phyloP scores from a whole-genome alignment of 2,888 invertebrate species.

The Yponomeuta malinellus region DNA sequence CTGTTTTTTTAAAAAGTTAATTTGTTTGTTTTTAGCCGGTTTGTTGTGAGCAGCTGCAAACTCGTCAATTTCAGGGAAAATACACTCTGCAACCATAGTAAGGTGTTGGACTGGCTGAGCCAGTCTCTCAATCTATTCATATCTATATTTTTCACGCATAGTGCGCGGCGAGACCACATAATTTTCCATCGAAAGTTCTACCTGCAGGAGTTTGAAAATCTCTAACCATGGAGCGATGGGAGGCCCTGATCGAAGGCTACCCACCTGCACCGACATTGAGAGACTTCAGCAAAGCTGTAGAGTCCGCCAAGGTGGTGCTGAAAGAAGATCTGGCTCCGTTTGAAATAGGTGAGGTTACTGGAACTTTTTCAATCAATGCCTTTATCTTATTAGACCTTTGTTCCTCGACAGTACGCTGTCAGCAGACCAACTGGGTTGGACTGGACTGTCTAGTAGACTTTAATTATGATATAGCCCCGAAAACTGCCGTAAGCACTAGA shows the following conservation, averaged over 20 bases:
- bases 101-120: no score
- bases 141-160: not conserved
- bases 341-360: constrained; percentile 40
- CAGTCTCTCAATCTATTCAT: no score
- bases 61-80: no score
- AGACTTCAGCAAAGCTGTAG: constrained; percentile 33
- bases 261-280: constrained; percentile 25
- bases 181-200: not conserved
- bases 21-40: no score
- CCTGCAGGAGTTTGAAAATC: not conserved
- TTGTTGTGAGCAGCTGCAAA: no score
- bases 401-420: no score
- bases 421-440: no score
- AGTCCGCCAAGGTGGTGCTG: constrained; percentile 32
- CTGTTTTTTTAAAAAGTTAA: no score
- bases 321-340: constrained; percentile 43
- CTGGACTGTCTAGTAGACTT: no score
- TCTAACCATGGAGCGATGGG: constrained; percentile 34
- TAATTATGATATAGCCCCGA: no score
- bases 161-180: not conserved
- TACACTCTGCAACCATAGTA: no score
- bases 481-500: no score
- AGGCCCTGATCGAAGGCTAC: constrained; percentile 27
- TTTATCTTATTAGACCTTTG: not conserved
- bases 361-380: not conserved